A percentile compares a stretch with the other conserved stretches of the same genome.
phyloP scores from a whole-genome alignment of 1,140 invertebrate genomes.

The Brachionus asplanchnoidis region DNA sequence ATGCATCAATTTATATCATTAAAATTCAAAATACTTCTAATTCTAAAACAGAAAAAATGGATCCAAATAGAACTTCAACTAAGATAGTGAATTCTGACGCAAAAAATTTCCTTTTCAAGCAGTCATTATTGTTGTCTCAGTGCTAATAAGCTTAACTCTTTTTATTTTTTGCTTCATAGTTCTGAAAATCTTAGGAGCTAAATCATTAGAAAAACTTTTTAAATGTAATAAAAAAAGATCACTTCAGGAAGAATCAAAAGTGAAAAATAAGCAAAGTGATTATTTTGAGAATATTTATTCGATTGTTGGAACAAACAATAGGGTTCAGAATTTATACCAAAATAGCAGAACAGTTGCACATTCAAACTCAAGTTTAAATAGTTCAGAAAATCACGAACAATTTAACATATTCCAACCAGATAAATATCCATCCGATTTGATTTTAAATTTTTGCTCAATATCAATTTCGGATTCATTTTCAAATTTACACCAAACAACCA shows the following conservation, averaged over 20 bases:
- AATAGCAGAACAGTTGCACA: not conserved
- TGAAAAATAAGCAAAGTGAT: not conserved
- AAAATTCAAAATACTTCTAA: too few relatives aligned
- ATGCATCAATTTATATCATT: not conserved
- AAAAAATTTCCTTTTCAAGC: too few relatives aligned
- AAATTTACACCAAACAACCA: not conserved
- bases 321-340: not conserved
- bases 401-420: not conserved
- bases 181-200: not conserved
- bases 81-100: too few relatives aligned
- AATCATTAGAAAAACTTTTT: not conserved
- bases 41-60: too few relatives aligned
- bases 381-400: not conserved
- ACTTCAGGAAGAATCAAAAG: not conserved
- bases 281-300: not conserved
- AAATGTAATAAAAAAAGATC: not conserved
- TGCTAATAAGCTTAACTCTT: too few relatives aligned
- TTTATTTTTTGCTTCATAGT: not conserved
- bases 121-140: too few relatives aligned
- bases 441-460: not conserved
- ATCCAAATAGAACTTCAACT: too few relatives aligned
- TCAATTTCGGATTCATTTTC: not conserved
- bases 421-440: not conserved
- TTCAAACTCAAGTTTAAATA: not conserved
- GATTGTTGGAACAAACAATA: not conserved